Percentiles rank a stretch among this genome's conserved stretches.
These are phyloP conservation scores for Ctenochaetus hawaiiensis DNA, from an alignment of 2,797 vertebrate genomes.

Conservation along the genomic window DNA sequence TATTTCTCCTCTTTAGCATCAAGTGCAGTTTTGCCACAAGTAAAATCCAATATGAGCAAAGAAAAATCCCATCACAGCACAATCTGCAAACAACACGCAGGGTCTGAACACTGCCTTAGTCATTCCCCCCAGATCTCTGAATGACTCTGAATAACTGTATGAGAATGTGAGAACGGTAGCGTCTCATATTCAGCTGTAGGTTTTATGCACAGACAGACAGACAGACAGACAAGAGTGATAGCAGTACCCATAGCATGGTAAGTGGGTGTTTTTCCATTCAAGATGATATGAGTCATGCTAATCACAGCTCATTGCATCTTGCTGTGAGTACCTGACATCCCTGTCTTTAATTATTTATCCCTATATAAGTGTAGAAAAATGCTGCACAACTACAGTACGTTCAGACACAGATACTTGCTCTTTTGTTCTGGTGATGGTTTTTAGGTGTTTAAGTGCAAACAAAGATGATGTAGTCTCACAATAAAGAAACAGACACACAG, in stretches of 20 bases:
- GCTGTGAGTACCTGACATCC: not conserved
- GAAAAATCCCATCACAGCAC: constrained; percentile 1
- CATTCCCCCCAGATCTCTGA: constrained; percentile 8
- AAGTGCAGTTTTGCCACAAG: not conserved
- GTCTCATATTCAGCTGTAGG: not conserved
- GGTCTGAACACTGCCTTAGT: not conserved
- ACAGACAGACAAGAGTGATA: not conserved
- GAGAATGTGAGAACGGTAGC: no score
- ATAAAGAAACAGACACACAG: not conserved
- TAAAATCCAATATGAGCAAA: constrained; percentile 3
- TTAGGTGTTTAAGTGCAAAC: not conserved
- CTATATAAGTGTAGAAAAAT: not conserved
- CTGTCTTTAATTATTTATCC: not conserved
- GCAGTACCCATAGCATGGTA: not conserved
- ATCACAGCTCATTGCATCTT: constrained; percentile 8
- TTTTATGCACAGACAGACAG: not conserved
- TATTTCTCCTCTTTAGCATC: not conserved
- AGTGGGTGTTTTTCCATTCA: constrained; percentile 23
- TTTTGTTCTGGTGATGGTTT: not conserved
- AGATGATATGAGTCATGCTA: constrained; percentile 26
- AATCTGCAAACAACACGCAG: constrained; percentile 10
- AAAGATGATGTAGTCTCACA: not conserved
- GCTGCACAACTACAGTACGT: not conserved
- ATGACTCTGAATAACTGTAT: constrained; percentile 5
- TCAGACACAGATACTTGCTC: not conserved